Base-by-base conservation (phyloP, 2,797 vertebrate species). In the Falco cherrug region DNA sequence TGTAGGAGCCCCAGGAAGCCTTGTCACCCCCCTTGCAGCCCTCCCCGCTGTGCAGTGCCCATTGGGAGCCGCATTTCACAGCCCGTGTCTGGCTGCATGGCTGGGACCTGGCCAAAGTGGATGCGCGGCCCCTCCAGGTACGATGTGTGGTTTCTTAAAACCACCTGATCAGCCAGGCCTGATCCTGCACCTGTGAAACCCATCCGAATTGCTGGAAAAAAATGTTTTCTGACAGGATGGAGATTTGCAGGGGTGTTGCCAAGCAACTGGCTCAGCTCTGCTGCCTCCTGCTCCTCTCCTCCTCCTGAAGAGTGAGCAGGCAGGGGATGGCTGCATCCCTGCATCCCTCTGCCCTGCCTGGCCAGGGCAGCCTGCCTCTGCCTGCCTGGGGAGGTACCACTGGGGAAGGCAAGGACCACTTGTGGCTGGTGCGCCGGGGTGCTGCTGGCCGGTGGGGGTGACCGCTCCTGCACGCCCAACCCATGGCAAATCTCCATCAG, bases 181-280 rank as follows among this genome's bases (percentile, higher is more conserved):
- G 29, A 57, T 79, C 74, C 71, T 86, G 87, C 1, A 16, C 85
- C 87, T 63, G 61, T 50, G 59, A 76, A 93, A 84, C 54, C 63
- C 68, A 64, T 53, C 74, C 16, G 48, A 87, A 88, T 90, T 3
- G 3, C 86, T 74, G 89, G 96, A 17, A 83, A 88, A 91, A 91
- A 90, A 94, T 33, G 80, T 74, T 95, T 97, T 86, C 69, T 69
- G 93, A 96, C 92, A 92, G 94, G 93, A 90, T 60, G 79, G 92
- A 90, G 96, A 91, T 96, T 91, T 95, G 90, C 79, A 94, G 86
- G 85, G 81, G 76, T 50, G 96, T 97, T 98, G 98, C 98, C 97
- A 97, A 96, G 98, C 97, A 98, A 95, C 94, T 50, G 61, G 81
- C 2, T 0, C 60, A 65, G 92, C 92, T 95, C 96, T 78, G 94